phyloP scores from a whole-genome alignment of 1,140 invertebrate genomes.

The Sycobia sp. region DNA sequence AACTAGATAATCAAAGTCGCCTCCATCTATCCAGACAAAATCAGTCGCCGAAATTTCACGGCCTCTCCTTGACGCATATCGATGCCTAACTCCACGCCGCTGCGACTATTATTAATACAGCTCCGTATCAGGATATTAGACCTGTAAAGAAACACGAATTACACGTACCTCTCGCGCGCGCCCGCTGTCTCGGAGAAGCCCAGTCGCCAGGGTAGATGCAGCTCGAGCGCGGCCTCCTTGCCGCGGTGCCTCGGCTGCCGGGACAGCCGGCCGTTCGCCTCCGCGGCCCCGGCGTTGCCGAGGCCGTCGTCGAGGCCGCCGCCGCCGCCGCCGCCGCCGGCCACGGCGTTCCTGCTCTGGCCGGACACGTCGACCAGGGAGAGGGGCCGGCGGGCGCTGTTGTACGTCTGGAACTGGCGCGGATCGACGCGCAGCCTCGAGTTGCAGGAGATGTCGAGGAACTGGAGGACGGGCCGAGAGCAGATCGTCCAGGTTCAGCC shows the following conservation, averaged over 20 bases:
- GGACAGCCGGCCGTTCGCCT: background rate
- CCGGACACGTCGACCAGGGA: constrained; percentile 83
- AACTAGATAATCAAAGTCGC: no score
- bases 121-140: no score
- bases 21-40: no score
- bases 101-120: no score
- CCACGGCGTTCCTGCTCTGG: constrained; percentile 65
- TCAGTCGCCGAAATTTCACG: no score
- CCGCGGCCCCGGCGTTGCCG: background rate
- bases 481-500: constrained; percentile 74
- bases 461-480: constrained; percentile 82
- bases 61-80: no score
- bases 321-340: background rate
- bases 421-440: constrained; percentile 79
- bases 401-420: constrained; percentile 77
- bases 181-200: constrained; percentile 86
- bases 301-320: no score
- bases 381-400: constrained; percentile 76
- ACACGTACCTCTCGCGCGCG: constrained; percentile 65
- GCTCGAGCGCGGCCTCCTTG: background rate
- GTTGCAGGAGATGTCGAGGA: constrained; percentile 84
- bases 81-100: no score
- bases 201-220: constrained; percentile 69
- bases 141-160: background rate
- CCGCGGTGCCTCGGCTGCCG: background rate